phyloP scores from a whole-genome alignment of 1,140 invertebrate species.

The Zaprionus ghesquierei region DNA sequence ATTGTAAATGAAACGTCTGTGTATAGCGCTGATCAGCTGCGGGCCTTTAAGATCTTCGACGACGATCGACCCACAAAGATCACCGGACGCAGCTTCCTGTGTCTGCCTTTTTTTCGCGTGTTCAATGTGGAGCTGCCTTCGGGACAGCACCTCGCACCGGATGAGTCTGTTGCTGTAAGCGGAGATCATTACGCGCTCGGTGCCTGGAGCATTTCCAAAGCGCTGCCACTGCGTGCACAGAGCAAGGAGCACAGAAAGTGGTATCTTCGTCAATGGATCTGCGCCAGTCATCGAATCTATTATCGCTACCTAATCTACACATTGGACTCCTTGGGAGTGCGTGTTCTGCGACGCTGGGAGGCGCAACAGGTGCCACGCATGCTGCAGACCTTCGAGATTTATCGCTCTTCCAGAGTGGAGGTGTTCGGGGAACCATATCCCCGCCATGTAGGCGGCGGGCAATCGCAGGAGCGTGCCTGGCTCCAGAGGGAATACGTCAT shows the following conservation, averaged over 20 bases:
- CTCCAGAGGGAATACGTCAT: slow-evolving; percentile 92
- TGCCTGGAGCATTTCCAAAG: slow-evolving; percentile 82
- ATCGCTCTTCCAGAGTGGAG: slow-evolving; percentile 82
- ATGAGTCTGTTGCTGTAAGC: slow-evolving; percentile 82
- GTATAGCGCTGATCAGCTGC: slow-evolving; percentile 45
- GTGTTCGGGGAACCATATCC: slow-evolving; percentile 85
- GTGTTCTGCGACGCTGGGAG: slow-evolving; percentile 92
- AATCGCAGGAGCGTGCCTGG: slow-evolving; percentile 85
- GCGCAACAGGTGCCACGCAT: slow-evolving; percentile 86
- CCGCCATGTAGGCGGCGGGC: slow-evolving; percentile 85
- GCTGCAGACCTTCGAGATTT: slow-evolving; percentile 80
- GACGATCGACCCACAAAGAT: slow-evolving; percentile 44
- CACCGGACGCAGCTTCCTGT: slow-evolving; percentile 67
- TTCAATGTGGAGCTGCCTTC: slow-evolving; percentile 62
- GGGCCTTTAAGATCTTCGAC: slow-evolving; percentile 63
- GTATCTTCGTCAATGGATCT: slow-evolving; percentile 83
- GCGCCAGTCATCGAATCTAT: slow-evolving; percentile 86
- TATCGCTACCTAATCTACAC: slow-evolving; percentile 92
- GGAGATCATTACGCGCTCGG: slow-evolving; percentile 82
- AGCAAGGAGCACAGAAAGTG: slow-evolving; percentile 47
- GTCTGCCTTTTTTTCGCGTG: slow-evolving; percentile 66
- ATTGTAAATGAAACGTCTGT: slow-evolving; percentile 58
- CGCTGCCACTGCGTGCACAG: slow-evolving; percentile 63
- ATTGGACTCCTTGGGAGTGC: slow-evolving; percentile 83
- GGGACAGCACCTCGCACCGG: slow-evolving; percentile 41